Conservation (phyloP, 2,888 invertebrate genomes). For the Seira ritae region DNA sequence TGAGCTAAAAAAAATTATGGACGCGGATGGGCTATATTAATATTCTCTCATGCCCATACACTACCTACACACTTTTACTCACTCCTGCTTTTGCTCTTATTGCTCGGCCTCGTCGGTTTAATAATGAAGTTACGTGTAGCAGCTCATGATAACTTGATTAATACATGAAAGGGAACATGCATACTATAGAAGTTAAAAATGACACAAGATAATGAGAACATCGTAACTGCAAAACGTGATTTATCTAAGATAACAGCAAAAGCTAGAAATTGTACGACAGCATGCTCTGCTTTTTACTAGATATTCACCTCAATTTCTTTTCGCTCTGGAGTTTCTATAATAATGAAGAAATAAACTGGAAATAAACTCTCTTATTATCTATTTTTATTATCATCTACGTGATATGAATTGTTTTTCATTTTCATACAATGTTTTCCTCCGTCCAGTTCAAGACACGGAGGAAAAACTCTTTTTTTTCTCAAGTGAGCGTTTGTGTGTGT, state of each 20-base stretch:
- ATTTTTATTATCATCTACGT: neutral
- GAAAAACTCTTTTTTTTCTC: too few species aligned
- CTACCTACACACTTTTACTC: too few species aligned
- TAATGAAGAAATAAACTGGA: slow-evolving; percentile 43
- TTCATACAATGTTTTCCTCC: too few species aligned
- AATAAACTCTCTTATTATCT: neutral
- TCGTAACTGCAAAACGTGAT: slow-evolving; percentile 38
- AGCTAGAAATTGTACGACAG: slow-evolving; percentile 17
- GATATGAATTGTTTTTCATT: neutral
- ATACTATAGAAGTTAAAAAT: slow-evolving; percentile 23
- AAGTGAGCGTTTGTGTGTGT: too few species aligned
- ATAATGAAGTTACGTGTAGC: neutral
- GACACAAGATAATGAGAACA: slow-evolving; percentile 43
- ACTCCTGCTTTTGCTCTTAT: too few species aligned
- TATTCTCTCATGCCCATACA: too few species aligned
- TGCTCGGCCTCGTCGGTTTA: too few species aligned
- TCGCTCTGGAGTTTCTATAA: slow-evolving; percentile 23
- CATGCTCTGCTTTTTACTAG: slow-evolving; percentile 41
- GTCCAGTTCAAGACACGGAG: too few species aligned
- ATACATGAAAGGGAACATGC: neutral
- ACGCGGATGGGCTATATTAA: neutral
- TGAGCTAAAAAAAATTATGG: neutral
- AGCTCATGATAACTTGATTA: neutral
- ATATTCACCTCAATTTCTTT: slow-evolving; percentile 5
- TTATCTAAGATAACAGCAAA: neutral